phyloP scores from a whole-genome alignment of 2,888 invertebrate species.

The Xanthostigma xanthostigma region DNA sequence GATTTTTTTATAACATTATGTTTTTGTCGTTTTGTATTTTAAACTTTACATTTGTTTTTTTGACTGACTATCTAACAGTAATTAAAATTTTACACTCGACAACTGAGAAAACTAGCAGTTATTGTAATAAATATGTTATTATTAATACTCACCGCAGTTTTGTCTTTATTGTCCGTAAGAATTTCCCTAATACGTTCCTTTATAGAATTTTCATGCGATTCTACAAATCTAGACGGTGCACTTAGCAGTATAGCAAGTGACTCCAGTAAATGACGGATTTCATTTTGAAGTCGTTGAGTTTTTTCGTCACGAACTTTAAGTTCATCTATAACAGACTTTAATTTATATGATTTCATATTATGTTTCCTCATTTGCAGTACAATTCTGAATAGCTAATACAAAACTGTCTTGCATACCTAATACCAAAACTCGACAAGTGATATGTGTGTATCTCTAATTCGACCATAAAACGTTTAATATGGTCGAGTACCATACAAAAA shows the following conservation, averaged over 20 bases:
- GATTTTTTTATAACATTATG: no score
- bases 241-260: slow-evolving; percentile 55
- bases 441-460: no score
- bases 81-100: no score
- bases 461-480: no score
- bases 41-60: no score
- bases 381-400: background rate
- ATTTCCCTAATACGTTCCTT: slow-evolving; percentile 68
- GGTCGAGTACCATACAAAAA: no score
- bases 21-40: no score
- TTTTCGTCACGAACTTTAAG: slow-evolving; percentile 53
- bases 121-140: no score
- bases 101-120: no score
- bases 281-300: slow-evolving; percentile 46
- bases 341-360: slow-evolving; percentile 5
- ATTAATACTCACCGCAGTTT: slow-evolving; percentile 43
- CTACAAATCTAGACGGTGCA: slow-evolving; percentile 56
- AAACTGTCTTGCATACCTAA: no score
- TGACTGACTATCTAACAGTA: no score
- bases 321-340: slow-evolving; percentile 37
- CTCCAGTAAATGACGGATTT: slow-evolving; percentile 53
- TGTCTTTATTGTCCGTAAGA: slow-evolving; percentile 61
- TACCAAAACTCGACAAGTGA: no score
- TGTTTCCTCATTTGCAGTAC: slow-evolving; percentile 2
- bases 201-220: slow-evolving; percentile 61